Conservation (phyloP, 2,797 vertebrate species). For the Euthynnus affinis region DNA sequence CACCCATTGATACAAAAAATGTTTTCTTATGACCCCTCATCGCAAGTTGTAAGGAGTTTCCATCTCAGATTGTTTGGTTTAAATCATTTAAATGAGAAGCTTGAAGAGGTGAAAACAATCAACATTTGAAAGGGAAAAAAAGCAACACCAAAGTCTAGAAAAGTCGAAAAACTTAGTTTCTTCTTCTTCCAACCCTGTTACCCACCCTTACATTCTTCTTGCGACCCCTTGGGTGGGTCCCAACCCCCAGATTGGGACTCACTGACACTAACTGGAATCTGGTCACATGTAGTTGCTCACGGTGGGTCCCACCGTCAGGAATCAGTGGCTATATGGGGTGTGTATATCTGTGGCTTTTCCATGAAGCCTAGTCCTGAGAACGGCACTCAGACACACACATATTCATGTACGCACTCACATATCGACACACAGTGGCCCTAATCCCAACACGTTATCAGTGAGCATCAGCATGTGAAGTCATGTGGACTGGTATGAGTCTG, state of each 20-base stretch:
- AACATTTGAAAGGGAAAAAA: background rate
- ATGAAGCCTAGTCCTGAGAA: conserved; percentile 45
- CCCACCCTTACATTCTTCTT: conserved; percentile 6
- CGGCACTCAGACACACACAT: conserved; percentile 36
- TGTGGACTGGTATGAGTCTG: conserved; percentile 83
- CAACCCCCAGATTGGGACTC: background rate
- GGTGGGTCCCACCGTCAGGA: conserved; percentile 9
- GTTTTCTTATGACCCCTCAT: too few species aligned
- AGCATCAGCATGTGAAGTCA: conserved; percentile 82
- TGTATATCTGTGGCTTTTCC: conserved; percentile 50
- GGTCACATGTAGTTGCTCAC: conserved; percentile 17
- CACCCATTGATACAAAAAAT: background rate
- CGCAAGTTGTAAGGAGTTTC: too few species aligned
- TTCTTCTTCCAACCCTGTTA: background rate
- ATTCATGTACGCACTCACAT: conserved; percentile 17
- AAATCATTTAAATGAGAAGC: too few species aligned
- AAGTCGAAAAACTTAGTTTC: background rate
- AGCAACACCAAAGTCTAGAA: background rate
- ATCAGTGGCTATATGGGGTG: conserved; percentile 26
- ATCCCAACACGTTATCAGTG: conserved; percentile 76
- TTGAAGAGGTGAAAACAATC: too few species aligned
- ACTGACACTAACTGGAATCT: conserved; percentile 1
- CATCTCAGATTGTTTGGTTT: too few species aligned
- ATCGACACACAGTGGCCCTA: conserved; percentile 57
- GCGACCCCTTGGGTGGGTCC: background rate